phyloP scores from a whole-genome alignment of 2,113 vertebrate species.

The Epinephelus lanceolatus region DNA sequence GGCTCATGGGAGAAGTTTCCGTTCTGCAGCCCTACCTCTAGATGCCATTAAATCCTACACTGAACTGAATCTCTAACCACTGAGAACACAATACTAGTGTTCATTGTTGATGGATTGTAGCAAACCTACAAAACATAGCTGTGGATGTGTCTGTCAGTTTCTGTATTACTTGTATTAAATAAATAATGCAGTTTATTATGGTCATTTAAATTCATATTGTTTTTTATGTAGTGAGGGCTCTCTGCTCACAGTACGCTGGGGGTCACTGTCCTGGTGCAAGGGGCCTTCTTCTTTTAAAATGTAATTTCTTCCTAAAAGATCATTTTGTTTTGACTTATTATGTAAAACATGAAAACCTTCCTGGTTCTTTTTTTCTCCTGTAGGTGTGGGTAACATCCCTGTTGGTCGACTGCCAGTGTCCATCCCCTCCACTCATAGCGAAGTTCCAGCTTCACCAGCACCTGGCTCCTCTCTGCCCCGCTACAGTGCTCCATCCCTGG shows the following conservation, averaged over 20 bases:
- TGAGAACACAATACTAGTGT: too few relatives aligned
- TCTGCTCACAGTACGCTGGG: constrained; percentile 34
- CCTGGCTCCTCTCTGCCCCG: constrained; percentile 20
- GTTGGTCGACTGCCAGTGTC: background rate
- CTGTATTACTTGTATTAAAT: background rate
- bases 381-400: constrained; percentile 37
- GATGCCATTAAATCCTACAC: too few relatives aligned
- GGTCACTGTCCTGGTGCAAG: constrained; percentile 18
- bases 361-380: background rate
- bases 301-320: background rate
- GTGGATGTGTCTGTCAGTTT: background rate
- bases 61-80: too few relatives aligned
- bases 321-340: background rate
- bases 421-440: background rate
- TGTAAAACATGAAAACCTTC: background rate
- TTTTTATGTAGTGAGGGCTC: background rate
- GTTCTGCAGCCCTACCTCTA: too few relatives aligned
- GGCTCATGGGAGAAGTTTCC: too few relatives aligned
- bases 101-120: too few relatives aligned
- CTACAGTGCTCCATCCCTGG: background rate
- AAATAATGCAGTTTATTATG: background rate
- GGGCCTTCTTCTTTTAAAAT: background rate
- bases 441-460: background rate
- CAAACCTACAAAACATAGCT: background rate
- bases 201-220: background rate